These are phyloP conservation scores for Crossoptilon crossoptilon DNA, from an alignment of 2,797 vertebrate species.

Conservation along the genomic window DNA sequence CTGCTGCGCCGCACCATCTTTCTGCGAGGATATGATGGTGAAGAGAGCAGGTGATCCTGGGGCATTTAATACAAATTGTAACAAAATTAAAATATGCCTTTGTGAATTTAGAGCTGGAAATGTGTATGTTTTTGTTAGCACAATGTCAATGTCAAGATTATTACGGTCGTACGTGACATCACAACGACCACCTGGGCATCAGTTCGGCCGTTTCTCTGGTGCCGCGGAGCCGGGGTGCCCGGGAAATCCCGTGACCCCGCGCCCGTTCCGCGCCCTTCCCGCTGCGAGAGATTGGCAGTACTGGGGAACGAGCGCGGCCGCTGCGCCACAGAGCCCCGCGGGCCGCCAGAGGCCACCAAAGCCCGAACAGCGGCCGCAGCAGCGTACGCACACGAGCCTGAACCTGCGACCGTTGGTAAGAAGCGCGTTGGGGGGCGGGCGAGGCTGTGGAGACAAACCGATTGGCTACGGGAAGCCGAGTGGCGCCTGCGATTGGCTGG, in stretches of 20 bases:
- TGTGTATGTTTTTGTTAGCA: background rate
- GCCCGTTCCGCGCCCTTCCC: too few relatives aligned
- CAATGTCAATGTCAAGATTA: background rate
- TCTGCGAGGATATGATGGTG: background rate
- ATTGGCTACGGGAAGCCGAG: background rate
- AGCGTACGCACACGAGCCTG: background rate
- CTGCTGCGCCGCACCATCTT: background rate
- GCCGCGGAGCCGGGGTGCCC: background rate
- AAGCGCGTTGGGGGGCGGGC: background rate
- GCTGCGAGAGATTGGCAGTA: background rate
- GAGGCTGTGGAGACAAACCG: background rate
- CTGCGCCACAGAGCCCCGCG: too few relatives aligned
- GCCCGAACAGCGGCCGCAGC: too few relatives aligned
- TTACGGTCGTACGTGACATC: background rate
- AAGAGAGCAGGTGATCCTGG: background rate
- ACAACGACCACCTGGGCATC: background rate
- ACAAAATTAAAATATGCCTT: background rate
- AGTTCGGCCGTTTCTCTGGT: too few relatives aligned
- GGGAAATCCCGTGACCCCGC: too few relatives aligned
- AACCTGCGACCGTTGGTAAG: background rate
- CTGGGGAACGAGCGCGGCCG: background rate
- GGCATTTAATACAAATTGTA: background rate
- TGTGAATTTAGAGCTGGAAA: background rate
- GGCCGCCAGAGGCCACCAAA: too few relatives aligned
- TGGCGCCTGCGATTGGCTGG: background rate